Percentiles rank a stretch among this genome's conserved stretches.
Evolutionary conservation across 2,888 invertebrate genomes (phyloP).

Genomic region (Abscondita cerata): DNA sequence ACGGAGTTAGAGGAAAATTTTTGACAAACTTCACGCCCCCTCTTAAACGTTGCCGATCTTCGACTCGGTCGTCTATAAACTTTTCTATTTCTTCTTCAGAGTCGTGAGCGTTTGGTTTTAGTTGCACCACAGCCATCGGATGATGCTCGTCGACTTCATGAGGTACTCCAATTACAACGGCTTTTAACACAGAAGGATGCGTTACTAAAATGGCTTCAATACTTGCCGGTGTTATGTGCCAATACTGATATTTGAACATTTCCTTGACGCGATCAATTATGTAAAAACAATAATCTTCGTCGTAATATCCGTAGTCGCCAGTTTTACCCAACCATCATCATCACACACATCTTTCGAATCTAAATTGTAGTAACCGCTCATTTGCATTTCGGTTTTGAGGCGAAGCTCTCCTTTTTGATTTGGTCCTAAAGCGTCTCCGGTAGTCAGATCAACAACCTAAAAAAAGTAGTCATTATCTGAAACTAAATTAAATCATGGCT

Average conservation of each 20-base stretch:
- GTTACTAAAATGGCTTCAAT: conserved; percentile 47
- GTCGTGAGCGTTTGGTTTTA: background rate
- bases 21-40: background rate
- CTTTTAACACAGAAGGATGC: conserved; percentile 49
- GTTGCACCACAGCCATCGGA: conserved; percentile 48
- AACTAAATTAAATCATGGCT: no score
- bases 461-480: no score
- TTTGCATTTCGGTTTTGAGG: conserved; percentile 54
- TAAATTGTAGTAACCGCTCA: conserved; percentile 60
- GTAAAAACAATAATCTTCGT: conserved; percentile 59
- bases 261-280: conserved; percentile 62
- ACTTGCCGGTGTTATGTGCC: conserved; percentile 58
- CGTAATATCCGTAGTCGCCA: conserved; percentile 62
- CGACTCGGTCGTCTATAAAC: background rate
- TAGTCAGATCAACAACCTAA: conserved; percentile 59
- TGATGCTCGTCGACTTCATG: conserved; percentile 51
- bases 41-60: background rate
- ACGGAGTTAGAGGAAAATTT: background rate
- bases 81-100: background rate
- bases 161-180: conserved; percentile 50
- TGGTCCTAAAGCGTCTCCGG: conserved; percentile 57
- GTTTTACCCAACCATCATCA: conserved; percentile 60
- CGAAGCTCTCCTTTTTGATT: conserved; percentile 63
- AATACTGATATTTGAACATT: conserved; percentile 60
- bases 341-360: conserved; percentile 58